These are phyloP conservation scores for Erebia ligea DNA, from an alignment of 2,888 invertebrate genomes.

Conservation along the genomic window DNA sequence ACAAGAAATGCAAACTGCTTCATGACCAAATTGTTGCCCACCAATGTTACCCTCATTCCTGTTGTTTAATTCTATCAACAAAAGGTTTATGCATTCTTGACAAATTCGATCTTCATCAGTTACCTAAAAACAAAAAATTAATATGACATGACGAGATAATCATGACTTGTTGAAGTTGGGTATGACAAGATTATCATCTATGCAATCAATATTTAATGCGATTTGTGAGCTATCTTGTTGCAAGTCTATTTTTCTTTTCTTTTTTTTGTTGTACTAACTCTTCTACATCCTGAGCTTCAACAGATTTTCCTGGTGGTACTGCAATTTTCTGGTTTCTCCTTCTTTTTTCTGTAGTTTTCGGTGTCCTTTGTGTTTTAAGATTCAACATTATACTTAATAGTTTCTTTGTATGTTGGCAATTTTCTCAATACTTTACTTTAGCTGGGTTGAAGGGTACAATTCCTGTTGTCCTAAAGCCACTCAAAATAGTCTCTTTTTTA, in stretches of 20 bases:
- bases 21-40: too few species aligned
- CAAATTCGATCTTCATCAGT: too few species aligned
- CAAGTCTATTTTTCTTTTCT: not conserved
- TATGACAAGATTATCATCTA: too few species aligned
- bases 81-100: too few species aligned
- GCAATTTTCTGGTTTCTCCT: slow-evolving; percentile 2
- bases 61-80: too few species aligned
- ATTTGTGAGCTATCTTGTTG: too few species aligned
- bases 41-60: too few species aligned
- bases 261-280: slow-evolving; percentile 9
- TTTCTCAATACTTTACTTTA: not conserved
- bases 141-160: too few species aligned
- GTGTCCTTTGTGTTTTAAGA: slow-evolving; percentile 5
- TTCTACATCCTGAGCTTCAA: slow-evolving; percentile 4
- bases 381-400: slow-evolving; percentile 1
- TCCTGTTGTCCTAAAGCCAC: not conserved
- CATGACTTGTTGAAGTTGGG: too few species aligned
- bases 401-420: not conserved
- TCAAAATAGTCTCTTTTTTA: slow-evolving; percentile 14
- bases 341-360: slow-evolving; percentile 3
- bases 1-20: too few species aligned
- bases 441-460: slow-evolving; percentile 3
- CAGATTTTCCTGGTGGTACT: slow-evolving; percentile 5
- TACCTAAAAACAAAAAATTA: too few species aligned
- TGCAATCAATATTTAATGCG: too few species aligned